These are phyloP conservation scores for Torymus auratus DNA, from an alignment of 2,888 invertebrate genomes.

Conservation along the genomic window DNA sequence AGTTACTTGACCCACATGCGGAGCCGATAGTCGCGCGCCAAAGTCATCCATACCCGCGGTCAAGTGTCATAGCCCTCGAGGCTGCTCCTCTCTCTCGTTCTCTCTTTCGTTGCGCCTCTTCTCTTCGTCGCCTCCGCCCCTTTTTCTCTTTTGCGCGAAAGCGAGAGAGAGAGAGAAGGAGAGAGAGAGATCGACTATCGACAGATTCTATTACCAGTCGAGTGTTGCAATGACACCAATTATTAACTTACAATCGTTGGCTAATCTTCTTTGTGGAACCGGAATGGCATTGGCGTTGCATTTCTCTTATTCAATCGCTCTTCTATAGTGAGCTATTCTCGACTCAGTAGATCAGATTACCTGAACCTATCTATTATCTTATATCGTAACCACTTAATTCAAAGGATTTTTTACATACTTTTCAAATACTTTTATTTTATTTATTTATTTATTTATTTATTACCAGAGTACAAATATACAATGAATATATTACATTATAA, in stretches of 20 bases:
- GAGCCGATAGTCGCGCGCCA: conserved; percentile 19
- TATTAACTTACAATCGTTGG: conserved; percentile 56
- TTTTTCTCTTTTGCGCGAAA: conserved; percentile 3
- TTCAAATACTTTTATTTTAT: no score
- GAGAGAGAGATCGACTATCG: conserved; percentile 11
- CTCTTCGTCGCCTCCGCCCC: background rate
- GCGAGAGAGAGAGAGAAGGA: background rate
- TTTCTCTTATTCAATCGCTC: conserved; percentile 37
- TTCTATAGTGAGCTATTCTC: no score
- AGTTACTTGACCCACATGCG: conserved; percentile 41
- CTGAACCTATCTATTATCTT: no score
- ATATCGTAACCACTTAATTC: no score
- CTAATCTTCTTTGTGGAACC: conserved; percentile 52
- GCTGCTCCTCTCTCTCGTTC: conserved; percentile 1
- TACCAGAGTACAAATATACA: no score
- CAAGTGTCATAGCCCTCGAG: conserved; percentile 11
- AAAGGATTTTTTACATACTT: no score
- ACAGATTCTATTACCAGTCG: conserved; percentile 51
- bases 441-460: no score
- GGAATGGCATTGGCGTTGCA: conserved; percentile 33
- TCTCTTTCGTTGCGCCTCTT: background rate
- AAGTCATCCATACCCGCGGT: conserved; percentile 31
- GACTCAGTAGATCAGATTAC: no score
- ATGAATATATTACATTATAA: no score
- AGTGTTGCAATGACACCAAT: conserved; percentile 54